Evolutionary conservation across 2,113 vertebrate species (phyloP).

Genomic region (Eira barbara): DNA sequence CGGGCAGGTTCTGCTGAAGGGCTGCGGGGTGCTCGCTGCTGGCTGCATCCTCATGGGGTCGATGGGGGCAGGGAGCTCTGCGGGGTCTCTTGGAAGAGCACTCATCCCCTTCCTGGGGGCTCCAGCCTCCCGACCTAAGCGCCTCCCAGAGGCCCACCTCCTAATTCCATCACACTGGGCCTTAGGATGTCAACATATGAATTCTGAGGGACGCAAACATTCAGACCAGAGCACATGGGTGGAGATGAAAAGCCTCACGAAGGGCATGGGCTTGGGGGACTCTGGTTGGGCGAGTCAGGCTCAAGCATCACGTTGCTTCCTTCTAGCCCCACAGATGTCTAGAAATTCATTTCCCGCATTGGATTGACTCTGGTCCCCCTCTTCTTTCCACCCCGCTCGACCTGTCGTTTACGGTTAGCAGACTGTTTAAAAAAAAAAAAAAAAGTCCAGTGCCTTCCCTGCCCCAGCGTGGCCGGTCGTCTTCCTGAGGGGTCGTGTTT

Average conservation of each 20-base stretch:
- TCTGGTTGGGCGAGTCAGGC: not conserved
- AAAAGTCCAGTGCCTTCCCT: not conserved
- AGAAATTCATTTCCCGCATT: not conserved
- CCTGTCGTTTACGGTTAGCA: not conserved
- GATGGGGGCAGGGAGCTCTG: not conserved
- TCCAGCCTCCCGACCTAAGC: not conserved
- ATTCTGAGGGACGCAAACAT: not conserved
- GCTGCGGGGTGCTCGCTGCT: no score
- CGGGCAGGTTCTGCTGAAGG: not conserved
- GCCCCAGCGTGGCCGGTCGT: not conserved
- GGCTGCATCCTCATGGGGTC: not conserved
- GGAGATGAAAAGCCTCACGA: not conserved
- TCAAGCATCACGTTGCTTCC: not conserved
- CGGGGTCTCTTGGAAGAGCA: not conserved
- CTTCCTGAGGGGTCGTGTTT: not conserved
- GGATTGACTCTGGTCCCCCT: not conserved
- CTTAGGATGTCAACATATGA: not conserved
- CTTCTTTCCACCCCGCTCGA: not conserved
- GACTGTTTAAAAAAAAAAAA: not conserved
- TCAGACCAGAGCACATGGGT: not conserved
- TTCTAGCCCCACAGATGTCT: not conserved
- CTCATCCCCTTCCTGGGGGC: not conserved
- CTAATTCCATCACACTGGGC: not conserved
- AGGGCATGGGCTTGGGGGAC: not conserved
- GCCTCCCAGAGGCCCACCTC: not conserved